Conservation (phyloP, 1,140 invertebrate genomes). For the Sitobion miscanthi region DNA sequence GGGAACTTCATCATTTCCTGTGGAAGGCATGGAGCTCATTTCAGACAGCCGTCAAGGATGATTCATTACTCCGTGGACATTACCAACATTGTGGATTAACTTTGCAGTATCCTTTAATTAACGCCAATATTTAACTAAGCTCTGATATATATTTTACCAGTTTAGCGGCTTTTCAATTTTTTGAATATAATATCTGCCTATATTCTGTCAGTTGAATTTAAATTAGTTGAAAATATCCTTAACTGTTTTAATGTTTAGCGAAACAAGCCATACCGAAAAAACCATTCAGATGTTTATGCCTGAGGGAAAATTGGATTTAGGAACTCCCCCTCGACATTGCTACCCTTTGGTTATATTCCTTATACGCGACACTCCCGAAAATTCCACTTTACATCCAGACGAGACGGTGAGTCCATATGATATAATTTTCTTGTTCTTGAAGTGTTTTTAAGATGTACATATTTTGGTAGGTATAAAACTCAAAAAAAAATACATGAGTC, state of each 20-base stretch:
- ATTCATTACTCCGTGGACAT: slow-evolving; percentile 68
- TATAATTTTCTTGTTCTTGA: not conserved
- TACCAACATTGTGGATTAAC: slow-evolving; percentile 63
- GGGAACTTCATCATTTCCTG: slow-evolving; percentile 74
- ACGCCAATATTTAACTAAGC: not conserved
- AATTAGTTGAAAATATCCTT: slow-evolving; percentile 55
- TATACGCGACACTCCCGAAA: slow-evolving; percentile 67
- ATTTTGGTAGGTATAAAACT: too few species aligned
- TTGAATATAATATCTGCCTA: not conserved
- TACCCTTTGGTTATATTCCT: slow-evolving; percentile 79
- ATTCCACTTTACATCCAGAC: slow-evolving; percentile 72
- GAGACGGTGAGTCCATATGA: slow-evolving; percentile 69
- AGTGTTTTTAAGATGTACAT: too few species aligned
- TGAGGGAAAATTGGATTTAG: slow-evolving; percentile 70
- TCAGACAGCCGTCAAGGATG: slow-evolving; percentile 67
- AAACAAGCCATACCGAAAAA: slow-evolving; percentile 71
- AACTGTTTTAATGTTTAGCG: slow-evolving; percentile 57
- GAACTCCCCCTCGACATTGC: slow-evolving; percentile 73
- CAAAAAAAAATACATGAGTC: too few species aligned
- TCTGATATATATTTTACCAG: not conserved
- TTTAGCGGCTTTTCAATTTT: not conserved
- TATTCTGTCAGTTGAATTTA: not conserved
- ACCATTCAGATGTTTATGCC: slow-evolving; percentile 70
- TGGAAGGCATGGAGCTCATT: slow-evolving; percentile 75
- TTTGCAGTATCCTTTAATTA: slow-evolving; percentile 60